Percentiles rank a stretch among this genome's conserved stretches.
Conservation (phyloP, 2,113 vertebrate species). For the Coreoperca whiteheadi region DNA sequence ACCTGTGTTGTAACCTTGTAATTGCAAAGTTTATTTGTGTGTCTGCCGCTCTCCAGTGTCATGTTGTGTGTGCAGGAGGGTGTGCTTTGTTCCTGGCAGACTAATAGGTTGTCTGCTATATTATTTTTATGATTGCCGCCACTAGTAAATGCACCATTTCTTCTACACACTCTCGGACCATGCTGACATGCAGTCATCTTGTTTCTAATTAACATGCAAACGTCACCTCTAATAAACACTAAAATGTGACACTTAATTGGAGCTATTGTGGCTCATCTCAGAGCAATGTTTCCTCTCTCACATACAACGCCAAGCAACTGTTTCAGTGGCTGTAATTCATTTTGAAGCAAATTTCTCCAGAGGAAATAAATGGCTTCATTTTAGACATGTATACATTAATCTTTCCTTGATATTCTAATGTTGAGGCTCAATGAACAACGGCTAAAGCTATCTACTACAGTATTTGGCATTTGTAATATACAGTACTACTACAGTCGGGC, state of each 20-base stretch:
- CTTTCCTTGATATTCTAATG: neutral
- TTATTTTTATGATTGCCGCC: neutral
- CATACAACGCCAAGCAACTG: neutral
- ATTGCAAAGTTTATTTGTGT: neutral
- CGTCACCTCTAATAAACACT: neutral
- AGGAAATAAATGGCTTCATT: constrained; percentile 17
- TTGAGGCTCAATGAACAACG: neutral
- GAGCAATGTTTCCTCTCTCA: constrained; percentile 1
- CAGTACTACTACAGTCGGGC: neutral
- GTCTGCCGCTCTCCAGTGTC: neutral
- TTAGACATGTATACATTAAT: neutral
- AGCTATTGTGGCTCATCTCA: constrained; percentile 6
- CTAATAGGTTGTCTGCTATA: neutral
- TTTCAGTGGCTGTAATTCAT: constrained; percentile 4
- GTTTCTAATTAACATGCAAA: constrained; percentile 5
- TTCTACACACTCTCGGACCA: neutral
- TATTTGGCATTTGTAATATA: neutral
- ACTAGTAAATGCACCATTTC: constrained; percentile 9
- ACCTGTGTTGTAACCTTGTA: neutral
- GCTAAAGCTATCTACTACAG: neutral
- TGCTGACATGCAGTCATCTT: neutral
- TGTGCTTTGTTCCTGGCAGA: neutral
- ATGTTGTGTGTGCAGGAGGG: neutral
- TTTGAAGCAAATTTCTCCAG: constrained; percentile 6
- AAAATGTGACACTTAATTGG: neutral